These are phyloP conservation scores for Campopleginae sp. DNA, from an alignment of 2,888 invertebrate genomes.

Conservation along the genomic window DNA sequence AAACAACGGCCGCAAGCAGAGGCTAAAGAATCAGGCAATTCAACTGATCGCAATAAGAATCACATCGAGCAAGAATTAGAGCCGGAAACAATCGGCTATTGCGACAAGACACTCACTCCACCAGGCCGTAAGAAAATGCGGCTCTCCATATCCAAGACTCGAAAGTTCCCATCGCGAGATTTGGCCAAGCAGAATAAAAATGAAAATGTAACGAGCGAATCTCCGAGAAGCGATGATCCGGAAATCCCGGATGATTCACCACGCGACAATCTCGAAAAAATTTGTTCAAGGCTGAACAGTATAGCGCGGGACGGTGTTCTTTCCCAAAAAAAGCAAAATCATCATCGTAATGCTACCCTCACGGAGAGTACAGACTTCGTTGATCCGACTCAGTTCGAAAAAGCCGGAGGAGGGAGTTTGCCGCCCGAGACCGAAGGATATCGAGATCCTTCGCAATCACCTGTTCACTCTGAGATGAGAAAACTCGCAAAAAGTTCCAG, in stretches of 20 bases:
- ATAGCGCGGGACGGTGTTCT: background rate
- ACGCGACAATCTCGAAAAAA: no score
- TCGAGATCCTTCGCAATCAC: slow-evolving; percentile 10
- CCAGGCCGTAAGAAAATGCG: slow-evolving; percentile 16
- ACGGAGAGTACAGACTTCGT: background rate
- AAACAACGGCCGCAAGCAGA: background rate
- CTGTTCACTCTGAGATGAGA: background rate
- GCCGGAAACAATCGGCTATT: slow-evolving; percentile 1
- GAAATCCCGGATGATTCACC: background rate
- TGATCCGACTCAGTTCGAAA: background rate
- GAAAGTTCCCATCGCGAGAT: background rate
- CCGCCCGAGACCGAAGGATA: slow-evolving; percentile 4
- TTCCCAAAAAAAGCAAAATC: background rate
- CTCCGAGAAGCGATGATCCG: background rate
- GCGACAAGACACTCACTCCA: background rate
- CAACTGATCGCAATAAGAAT: slow-evolving; percentile 1
- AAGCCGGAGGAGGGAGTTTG: background rate
- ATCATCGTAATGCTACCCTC: background rate
- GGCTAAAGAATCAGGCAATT: background rate
- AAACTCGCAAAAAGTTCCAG: background rate
- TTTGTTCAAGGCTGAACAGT: background rate
- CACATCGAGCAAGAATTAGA: background rate
- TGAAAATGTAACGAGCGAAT: background rate
- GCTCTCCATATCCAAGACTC: background rate
- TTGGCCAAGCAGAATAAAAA: background rate